Evolutionary conservation across 2,888 invertebrate genomes (phyloP).

Genomic region (Parnassius glacialis): DNA sequence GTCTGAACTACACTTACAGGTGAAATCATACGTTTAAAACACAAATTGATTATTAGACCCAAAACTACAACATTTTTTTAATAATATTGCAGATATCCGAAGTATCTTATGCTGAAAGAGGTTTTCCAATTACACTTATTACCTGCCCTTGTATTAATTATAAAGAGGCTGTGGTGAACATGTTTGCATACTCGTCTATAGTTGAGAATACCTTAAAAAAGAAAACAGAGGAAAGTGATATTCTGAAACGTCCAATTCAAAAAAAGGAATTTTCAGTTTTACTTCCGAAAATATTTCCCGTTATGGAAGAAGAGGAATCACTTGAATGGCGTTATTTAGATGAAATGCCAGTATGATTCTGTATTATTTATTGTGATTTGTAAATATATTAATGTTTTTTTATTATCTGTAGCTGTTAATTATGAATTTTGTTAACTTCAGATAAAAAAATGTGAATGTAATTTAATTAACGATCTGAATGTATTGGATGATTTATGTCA

Average conservation of each 20-base stretch:
- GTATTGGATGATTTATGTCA: constrained; percentile 65
- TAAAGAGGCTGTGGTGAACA: constrained; percentile 53
- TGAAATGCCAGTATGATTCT: constrained; percentile 53
- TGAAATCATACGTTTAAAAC: constrained; percentile 26
- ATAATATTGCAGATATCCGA: constrained; percentile 51
- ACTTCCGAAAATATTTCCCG: constrained; percentile 59
- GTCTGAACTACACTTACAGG: constrained; percentile 60
- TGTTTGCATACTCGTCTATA: constrained; percentile 47
- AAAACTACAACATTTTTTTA: neutral
- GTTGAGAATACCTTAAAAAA: constrained; percentile 51
- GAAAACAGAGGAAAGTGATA: constrained; percentile 46
- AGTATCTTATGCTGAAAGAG: constrained; percentile 49
- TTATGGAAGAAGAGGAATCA: constrained; percentile 51
- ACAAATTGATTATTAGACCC: neutral
- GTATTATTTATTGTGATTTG: too few species aligned
- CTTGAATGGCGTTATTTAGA: constrained; percentile 64
- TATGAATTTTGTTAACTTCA: constrained; percentile 36
- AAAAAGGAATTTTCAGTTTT: constrained; percentile 61
- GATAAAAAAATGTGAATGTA: constrained; percentile 74
- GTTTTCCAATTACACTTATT: constrained; percentile 65
- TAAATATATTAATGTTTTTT: too few species aligned
- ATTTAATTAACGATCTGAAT: constrained; percentile 61
- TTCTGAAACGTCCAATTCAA: constrained; percentile 50
- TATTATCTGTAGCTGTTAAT: neutral
- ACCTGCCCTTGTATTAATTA: constrained; percentile 57